Percentiles rank a stretch among this genome's conserved stretches.
Conservation (phyloP, 37 sponge, comb jelly and placozoan species). For the Spongia lamella region DNA sequence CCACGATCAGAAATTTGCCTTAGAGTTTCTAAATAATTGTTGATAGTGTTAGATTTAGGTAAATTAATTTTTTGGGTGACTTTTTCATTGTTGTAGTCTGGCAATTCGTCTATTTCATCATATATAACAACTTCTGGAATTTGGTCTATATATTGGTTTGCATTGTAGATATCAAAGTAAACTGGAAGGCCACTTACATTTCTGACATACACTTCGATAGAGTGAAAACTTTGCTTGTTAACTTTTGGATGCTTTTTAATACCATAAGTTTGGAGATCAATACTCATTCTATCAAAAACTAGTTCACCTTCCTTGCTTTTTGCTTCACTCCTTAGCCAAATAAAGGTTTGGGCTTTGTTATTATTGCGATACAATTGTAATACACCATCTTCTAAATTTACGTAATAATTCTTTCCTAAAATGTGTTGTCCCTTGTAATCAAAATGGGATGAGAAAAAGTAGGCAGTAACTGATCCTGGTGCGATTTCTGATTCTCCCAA, state of each 20-base stretch:
- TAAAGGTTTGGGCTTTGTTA: slow-evolving; percentile 35
- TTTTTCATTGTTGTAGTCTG: neutral
- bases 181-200: slow-evolving; percentile 9
- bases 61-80: no score
- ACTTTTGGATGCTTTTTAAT: slow-evolving; percentile 46
- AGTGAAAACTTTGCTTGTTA: slow-evolving; percentile 41
- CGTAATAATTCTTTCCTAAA: slow-evolving; percentile 38
- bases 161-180: slow-evolving; percentile 46
- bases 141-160: slow-evolving; percentile 15
- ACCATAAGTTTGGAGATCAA: slow-evolving; percentile 42
- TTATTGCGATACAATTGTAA: slow-evolving; percentile 63
- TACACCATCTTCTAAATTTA: slow-evolving; percentile 30
- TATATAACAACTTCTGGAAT: neutral
- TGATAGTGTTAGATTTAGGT: no score
- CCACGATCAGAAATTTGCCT: slow-evolving; percentile 20
- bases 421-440: slow-evolving; percentile 17
- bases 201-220: slow-evolving; percentile 69
- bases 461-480: slow-evolving; percentile 42
- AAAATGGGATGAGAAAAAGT: slow-evolving; percentile 69
- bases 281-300: slow-evolving; percentile 52
- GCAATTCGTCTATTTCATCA: slow-evolving; percentile 43
- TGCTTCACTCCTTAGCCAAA: slow-evolving; percentile 36
- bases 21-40: neutral
- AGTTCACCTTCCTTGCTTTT: neutral
- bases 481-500: slow-evolving; percentile 16